These are phyloP conservation scores for Aradophagus sp. DNA, from an alignment of 1,140 invertebrate genomes.

Conservation along the genomic window DNA sequence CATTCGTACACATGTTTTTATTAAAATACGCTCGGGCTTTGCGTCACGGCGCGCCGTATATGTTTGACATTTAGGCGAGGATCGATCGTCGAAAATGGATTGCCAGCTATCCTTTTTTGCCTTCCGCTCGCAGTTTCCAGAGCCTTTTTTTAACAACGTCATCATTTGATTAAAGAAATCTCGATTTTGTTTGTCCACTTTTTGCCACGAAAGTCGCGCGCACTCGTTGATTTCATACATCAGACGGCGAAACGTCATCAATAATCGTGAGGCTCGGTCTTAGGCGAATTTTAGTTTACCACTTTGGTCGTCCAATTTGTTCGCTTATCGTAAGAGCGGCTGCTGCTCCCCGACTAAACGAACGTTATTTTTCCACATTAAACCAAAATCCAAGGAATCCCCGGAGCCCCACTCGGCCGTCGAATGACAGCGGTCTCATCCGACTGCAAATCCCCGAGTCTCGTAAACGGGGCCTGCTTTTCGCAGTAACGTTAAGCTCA, in stretches of 20 bases:
- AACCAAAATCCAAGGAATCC: slow-evolving; percentile 50
- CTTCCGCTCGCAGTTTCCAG: slow-evolving; percentile 8
- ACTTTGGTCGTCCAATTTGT: slow-evolving; percentile 34
- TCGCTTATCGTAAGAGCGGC: slow-evolving; percentile 35
- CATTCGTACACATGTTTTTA: slow-evolving; percentile 48
- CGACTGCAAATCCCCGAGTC: slow-evolving; percentile 56
- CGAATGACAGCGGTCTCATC: slow-evolving; percentile 54
- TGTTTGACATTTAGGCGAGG: slow-evolving; percentile 25
- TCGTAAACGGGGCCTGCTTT: slow-evolving; percentile 52
- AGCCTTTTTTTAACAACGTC: slow-evolving; percentile 11
- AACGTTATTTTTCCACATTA: slow-evolving; percentile 59
- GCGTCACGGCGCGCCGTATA: slow-evolving; percentile 1
- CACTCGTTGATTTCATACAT: slow-evolving; percentile 43
- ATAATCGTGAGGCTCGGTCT: slow-evolving; percentile 29
- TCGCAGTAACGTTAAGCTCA: slow-evolving; percentile 55
- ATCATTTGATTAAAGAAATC: slow-evolving; percentile 37
- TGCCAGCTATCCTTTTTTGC: slow-evolving; percentile 18
- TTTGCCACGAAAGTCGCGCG: slow-evolving; percentile 28
- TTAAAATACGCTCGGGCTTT: slow-evolving; percentile 39
- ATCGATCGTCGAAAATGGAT: slow-evolving; percentile 46
- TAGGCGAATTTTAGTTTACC: slow-evolving; percentile 21
- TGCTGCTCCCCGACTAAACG: slow-evolving; percentile 23
- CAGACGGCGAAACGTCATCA: slow-evolving; percentile 15
- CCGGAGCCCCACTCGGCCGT: slow-evolving; percentile 46
- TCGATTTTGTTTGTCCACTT: slow-evolving; percentile 16